Conservation (phyloP, 2,113 vertebrate species). For the Canis aureus region DNA sequence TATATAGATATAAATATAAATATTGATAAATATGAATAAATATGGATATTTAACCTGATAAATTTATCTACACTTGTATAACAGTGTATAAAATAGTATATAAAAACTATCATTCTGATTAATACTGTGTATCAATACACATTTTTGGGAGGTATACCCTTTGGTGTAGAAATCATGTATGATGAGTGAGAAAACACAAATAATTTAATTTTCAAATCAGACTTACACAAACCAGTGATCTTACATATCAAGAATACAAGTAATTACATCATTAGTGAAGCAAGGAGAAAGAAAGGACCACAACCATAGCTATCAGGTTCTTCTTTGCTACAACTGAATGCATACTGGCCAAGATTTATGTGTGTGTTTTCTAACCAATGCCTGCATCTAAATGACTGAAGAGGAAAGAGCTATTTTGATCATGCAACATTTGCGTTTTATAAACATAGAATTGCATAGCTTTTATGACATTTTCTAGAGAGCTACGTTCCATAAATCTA, state of each 20-base stretch:
- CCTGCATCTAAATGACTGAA: background rate
- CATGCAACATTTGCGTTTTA: background rate
- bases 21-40: background rate
- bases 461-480: slow-evolving; percentile 17
- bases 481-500: background rate
- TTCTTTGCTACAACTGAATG: background rate
- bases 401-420: background rate
- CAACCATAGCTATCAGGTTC: background rate
- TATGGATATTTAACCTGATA: background rate
- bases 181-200: background rate
- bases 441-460: background rate
- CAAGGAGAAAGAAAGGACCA: background rate
- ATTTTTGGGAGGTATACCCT: background rate
- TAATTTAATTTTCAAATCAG: background rate
- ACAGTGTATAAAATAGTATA: background rate
- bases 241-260: background rate
- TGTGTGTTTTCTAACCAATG: background rate
- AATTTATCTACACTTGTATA: background rate
- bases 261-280: background rate
- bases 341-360: background rate
- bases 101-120: background rate
- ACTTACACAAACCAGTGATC: background rate
- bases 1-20: background rate
- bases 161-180: background rate
- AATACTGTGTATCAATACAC: background rate